Conservation (phyloP, 2,888 invertebrate genomes). For the Cheilosia soror region DNA sequence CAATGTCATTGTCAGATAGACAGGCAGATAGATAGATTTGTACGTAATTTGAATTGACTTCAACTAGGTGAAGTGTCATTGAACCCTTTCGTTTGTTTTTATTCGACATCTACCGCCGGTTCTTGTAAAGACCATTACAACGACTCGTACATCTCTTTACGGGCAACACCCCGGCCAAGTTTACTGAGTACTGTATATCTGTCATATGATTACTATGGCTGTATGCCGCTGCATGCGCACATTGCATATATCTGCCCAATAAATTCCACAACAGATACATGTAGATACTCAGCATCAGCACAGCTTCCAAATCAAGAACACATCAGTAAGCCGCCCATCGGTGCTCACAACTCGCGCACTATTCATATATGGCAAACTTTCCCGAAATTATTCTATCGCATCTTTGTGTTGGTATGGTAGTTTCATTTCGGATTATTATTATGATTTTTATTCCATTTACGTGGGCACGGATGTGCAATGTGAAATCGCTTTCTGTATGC, state of each 20-base stretch:
- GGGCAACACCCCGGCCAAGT: background rate
- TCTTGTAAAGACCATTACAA: conserved; percentile 4
- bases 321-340: background rate
- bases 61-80: conserved; percentile 63
- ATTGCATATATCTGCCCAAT: conserved; percentile 23
- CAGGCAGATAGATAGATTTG: conserved; percentile 31
- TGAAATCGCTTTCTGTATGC: conserved; percentile 52
- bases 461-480: conserved; percentile 57
- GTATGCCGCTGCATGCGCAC: conserved; percentile 39
- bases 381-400: conserved; percentile 33
- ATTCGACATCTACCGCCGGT: conserved; percentile 6
- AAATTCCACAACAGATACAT: conserved; percentile 17
- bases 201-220: conserved; percentile 14
- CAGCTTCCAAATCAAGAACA: conserved; percentile 44
- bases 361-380: conserved; percentile 37
- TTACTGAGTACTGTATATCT: background rate
- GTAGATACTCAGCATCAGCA: conserved; percentile 20
- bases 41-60: conserved; percentile 45
- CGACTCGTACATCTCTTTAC: conserved; percentile 2
- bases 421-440: conserved; percentile 51
- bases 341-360: background rate
- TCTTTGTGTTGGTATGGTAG: conserved; percentile 7
- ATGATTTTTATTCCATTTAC: conserved; percentile 43
- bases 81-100: conserved; percentile 50
- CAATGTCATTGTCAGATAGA: conserved; percentile 58